Evolutionary conservation across 2,113 vertebrate genomes (phyloP).

Genomic region (Pelobates fuscus): DNA sequence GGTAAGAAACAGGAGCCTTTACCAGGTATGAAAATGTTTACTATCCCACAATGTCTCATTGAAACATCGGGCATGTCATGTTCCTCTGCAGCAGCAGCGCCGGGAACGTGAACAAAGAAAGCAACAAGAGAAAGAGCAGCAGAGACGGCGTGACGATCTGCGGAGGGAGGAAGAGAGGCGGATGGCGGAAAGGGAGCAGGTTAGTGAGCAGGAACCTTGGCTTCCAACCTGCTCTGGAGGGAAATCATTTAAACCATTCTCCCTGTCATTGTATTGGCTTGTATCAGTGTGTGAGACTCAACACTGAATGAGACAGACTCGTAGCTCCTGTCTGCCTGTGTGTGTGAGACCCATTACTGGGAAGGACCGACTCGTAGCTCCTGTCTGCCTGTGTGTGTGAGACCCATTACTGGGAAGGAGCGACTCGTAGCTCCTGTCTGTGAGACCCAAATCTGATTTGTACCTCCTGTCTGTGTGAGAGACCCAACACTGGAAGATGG

Average conservation of each 20-base stretch:
- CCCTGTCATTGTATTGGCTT: neutral
- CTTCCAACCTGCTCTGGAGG: neutral
- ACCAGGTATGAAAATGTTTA: too few relatives aligned
- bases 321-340: neutral
- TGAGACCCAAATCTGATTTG: neutral
- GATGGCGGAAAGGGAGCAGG: slow-evolving; percentile 89
- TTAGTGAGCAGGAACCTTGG: slow-evolving; percentile 50
- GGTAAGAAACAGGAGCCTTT: too few relatives aligned
- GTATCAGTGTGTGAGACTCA: neutral
- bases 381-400: neutral
- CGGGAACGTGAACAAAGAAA: slow-evolving; percentile 86
- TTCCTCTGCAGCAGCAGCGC: slow-evolving; percentile 80
- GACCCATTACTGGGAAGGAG: neutral
- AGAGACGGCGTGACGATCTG: slow-evolving; percentile 79
- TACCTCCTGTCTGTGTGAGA: too few relatives aligned
- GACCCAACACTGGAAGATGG: too few relatives aligned
- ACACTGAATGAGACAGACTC: neutral
- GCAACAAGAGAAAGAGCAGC: slow-evolving; percentile 89
- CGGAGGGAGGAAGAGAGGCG: slow-evolving; percentile 86
- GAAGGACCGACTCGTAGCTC: neutral
- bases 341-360: neutral
- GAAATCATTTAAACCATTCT: too few relatives aligned
- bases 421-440: neutral
- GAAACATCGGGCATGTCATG: too few relatives aligned
- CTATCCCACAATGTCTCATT: too few relatives aligned